These are phyloP conservation scores for Microvelia longipes DNA, from an alignment of 1,140 invertebrate species.

Conservation along the genomic window DNA sequence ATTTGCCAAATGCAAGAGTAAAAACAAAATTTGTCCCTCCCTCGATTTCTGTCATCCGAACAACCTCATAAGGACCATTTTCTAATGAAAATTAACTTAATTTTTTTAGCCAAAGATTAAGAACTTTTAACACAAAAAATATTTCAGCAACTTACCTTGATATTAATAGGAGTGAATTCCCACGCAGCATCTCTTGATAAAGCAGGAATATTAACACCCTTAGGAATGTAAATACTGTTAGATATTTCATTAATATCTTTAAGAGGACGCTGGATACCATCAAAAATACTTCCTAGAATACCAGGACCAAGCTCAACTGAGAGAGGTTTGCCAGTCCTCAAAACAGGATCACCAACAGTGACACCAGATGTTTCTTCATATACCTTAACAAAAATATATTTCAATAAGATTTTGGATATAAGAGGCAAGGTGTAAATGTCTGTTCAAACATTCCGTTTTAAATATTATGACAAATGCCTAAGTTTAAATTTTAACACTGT, in stretches of 20 bases:
- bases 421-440: too few relatives aligned
- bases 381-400: constrained; percentile 47
- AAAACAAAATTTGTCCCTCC: too few relatives aligned
- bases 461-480: too few relatives aligned
- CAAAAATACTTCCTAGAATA: constrained; percentile 98
- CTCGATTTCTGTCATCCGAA: too few relatives aligned
- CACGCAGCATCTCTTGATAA: constrained; percentile 68
- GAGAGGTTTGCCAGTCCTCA: constrained; percentile 93
- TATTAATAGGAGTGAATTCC: constrained; percentile 82
- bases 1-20: too few relatives aligned
- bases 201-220: constrained; percentile 88
- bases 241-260: constrained; percentile 91
- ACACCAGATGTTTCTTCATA: constrained; percentile 99
- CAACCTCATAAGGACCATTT: too few relatives aligned
- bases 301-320: constrained; percentile 98
- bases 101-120: too few relatives aligned
- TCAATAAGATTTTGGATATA: constrained; percentile 5
- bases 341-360: constrained; percentile 96
- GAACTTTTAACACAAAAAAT: too few relatives aligned
- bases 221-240: constrained; percentile 96
- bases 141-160: too few relatives aligned
- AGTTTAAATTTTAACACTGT: too few relatives aligned
- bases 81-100: too few relatives aligned
- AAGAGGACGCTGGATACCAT: constrained; percentile 96
- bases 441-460: too few relatives aligned